These are phyloP conservation scores for Catocala nupta DNA, from an alignment of 2,888 invertebrate species.

Conservation along the genomic window DNA sequence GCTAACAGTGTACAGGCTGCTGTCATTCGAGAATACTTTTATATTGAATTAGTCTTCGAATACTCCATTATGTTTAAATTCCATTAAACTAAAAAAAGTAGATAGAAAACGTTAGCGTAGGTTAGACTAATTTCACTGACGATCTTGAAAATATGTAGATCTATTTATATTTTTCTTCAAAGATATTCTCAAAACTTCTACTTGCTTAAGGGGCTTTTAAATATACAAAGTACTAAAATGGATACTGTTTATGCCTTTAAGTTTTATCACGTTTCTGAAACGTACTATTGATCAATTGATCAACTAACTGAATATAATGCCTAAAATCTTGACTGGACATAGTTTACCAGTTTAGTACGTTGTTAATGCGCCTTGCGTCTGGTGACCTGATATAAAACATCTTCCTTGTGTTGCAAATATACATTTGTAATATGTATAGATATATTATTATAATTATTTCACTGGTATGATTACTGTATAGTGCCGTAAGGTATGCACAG, in stretches of 20 bases:
- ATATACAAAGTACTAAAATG: constrained; percentile 66
- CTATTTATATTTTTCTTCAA: constrained; percentile 45
- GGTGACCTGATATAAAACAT: constrained; percentile 38
- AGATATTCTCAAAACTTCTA: constrained; percentile 50
- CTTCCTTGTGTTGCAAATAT: constrained; percentile 30
- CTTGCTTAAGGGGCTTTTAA: constrained; percentile 71
- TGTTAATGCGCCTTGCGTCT: constrained; percentile 52
- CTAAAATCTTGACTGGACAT: constrained; percentile 1
- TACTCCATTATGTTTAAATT: constrained; percentile 2
- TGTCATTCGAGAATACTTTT: constrained; percentile 45
- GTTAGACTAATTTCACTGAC: constrained; percentile 69
- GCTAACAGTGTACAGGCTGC: constrained; percentile 84
- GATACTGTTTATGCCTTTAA: constrained; percentile 28
- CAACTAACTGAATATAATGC: not conserved
- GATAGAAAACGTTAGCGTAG: constrained; percentile 45
- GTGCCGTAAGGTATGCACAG: constrained; percentile 65
- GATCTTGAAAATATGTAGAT: constrained; percentile 43
- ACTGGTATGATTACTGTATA: constrained; percentile 46
- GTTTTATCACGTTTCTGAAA: not conserved
- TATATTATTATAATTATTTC: constrained; percentile 20
- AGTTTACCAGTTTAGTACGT: constrained; percentile 60
- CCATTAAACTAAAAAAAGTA: constrained; percentile 26
- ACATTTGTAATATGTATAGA: constrained; percentile 19
- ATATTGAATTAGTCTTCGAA: constrained; percentile 12
- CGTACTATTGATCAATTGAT: not conserved